These are phyloP conservation scores for Enteromius trimaculatus DNA, from an alignment of 2,797 vertebrate genomes.

Conservation along the genomic window DNA sequence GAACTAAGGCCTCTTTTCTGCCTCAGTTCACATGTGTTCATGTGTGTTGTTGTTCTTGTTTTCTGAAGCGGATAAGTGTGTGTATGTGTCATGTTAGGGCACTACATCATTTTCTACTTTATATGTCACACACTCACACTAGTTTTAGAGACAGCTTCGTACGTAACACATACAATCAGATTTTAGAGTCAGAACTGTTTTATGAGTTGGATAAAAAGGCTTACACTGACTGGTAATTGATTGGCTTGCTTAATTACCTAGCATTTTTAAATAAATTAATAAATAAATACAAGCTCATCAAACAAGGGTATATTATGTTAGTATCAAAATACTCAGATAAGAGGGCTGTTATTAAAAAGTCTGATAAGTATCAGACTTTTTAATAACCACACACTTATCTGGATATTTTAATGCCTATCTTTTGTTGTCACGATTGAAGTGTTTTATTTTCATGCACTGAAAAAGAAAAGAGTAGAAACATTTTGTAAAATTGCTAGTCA, in stretches of 20 bases:
- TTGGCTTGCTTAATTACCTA: not conserved
- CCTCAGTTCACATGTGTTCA: slow-evolving; percentile 55
- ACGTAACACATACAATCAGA: not conserved
- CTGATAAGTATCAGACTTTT: not conserved
- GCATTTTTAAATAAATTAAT: not conserved
- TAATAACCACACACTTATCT: slow-evolving; percentile 8
- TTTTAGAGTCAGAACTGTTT: not conserved
- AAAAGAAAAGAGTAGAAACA: not conserved
- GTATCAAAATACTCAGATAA: slow-evolving; percentile 8
- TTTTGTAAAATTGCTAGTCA: not conserved
- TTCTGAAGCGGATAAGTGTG: slow-evolving; percentile 32
- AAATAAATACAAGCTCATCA: not conserved
- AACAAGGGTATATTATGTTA: not conserved
- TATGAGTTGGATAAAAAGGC: not conserved
- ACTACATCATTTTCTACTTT: not conserved
- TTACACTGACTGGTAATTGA: not conserved
- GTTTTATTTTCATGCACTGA: not conserved
- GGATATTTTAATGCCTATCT: not conserved
- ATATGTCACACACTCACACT: not conserved
- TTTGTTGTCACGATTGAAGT: not conserved
- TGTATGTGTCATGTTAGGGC: slow-evolving; percentile 22
- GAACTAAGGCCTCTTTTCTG: slow-evolving; percentile 65
- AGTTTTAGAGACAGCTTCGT: not conserved
- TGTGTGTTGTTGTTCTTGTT: slow-evolving; percentile 36
- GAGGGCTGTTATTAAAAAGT: slow-evolving; percentile 21